Percentiles rank a stretch among this genome's conserved stretches.
These are phyloP conservation scores for Halcyon chelicuti DNA, from an alignment of 2,797 vertebrate species.

Conservation along the genomic window DNA sequence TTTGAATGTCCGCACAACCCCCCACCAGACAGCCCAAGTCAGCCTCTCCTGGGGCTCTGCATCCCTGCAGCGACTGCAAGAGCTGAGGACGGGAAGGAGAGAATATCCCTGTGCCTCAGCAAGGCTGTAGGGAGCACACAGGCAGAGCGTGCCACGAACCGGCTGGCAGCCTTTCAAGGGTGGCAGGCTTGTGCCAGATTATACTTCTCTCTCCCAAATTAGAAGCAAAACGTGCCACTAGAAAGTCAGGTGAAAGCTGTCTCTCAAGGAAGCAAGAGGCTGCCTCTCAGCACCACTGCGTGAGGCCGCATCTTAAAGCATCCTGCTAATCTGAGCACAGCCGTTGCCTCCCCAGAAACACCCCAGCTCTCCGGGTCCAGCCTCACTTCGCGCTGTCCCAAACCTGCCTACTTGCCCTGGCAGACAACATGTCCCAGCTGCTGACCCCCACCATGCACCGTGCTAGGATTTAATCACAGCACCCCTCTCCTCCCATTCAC, in stretches of 20 bases:
- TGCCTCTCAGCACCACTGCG: neutral
- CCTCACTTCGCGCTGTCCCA: neutral
- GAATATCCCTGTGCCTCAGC: neutral
- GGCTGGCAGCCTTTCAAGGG: conserved; percentile 51
- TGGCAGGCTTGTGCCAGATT: conserved; percentile 56
- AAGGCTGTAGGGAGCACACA: neutral
- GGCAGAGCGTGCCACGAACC: neutral
- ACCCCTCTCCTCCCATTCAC: rapidly evolving
- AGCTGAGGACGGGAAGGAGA: neutral
- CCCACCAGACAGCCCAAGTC: neutral
- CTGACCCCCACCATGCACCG: neutral
- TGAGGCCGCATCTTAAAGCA: neutral
- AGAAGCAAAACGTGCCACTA: conserved; percentile 66
- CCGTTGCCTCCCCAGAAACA: neutral
- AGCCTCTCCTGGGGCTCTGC: neutral
- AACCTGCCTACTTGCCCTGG: neutral
- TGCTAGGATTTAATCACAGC: neutral
- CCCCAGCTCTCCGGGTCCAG: neutral
- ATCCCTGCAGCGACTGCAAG: neutral
- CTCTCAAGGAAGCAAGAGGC: conserved; percentile 51
- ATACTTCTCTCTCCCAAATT: conserved; percentile 31
- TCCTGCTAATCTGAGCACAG: neutral
- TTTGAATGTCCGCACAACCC: neutral
- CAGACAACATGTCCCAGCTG: rapidly evolving
- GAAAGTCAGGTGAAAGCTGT: conserved; percentile 59